These are phyloP conservation scores for Littorina saxatilis DNA, from an alignment of 1,140 invertebrate genomes.

Conservation along the genomic window DNA sequence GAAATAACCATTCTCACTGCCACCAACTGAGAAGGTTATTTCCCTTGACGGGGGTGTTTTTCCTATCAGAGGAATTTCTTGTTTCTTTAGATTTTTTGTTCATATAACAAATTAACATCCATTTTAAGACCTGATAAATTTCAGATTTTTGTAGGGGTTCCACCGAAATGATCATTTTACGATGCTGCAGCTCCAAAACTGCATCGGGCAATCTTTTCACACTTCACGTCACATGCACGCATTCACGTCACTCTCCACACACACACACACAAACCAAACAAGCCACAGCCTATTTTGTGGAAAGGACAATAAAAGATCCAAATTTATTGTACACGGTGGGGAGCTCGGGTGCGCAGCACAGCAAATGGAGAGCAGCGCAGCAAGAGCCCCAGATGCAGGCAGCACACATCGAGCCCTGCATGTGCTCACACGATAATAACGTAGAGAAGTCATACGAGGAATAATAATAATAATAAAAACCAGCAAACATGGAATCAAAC, in stretches of 20 bases:
- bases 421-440: neutral
- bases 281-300: neutral
- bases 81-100: no score
- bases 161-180: no score
- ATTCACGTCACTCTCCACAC: neutral
- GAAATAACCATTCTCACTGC: no score
- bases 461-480: neutral
- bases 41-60: no score
- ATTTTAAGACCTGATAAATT: no score
- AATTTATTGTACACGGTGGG: conserved; percentile 22
- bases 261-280: neutral
- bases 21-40: no score
- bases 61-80: no score
- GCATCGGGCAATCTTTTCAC: no score
- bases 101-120: no score
- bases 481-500: conserved; percentile 5
- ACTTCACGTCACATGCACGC: neutral
- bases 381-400: neutral
- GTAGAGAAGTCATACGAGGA: neutral
- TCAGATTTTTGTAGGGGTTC: no score
- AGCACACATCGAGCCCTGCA: conserved; percentile 1
- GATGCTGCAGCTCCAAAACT: no score
- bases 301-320: neutral
- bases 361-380: no score
- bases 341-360: neutral